Base-by-base conservation (phyloP, 2,888 invertebrate genomes). In the Mamestra brassicae region DNA sequence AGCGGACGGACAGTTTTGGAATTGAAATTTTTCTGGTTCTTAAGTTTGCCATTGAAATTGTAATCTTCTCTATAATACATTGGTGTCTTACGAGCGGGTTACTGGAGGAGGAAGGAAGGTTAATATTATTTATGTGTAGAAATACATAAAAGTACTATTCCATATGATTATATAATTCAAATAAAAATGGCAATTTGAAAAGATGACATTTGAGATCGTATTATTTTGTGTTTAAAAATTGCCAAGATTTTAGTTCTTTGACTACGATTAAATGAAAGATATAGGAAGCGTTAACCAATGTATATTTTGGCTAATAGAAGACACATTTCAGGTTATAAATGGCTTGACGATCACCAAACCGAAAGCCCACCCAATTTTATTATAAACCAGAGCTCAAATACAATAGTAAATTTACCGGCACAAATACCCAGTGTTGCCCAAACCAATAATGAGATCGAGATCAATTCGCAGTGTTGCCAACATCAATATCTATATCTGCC, bases 401-500 rank as follows among this genome's bases (percentile, higher is more conserved):
- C 66, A 67, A 72, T 50, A 58, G 60, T 69, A 58, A 79, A 83
- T 79, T 63, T 6, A 36, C 47, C 42, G 45, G 36, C 36, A 55
- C n/a, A 70, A 82, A 82, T 67, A 69, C 50, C 61, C 63, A 65
- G 58, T 47, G 61, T 69, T 73, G 68, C 66, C 75, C 57, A 68
- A 76, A 84, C 67, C 54, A 73, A 72, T 86, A 86, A 86, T 81
- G 71, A 67, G 77, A 85, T 74, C 52, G 69, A 80, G 77, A 87
- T 85, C 85, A 80, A 83, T 78, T 69, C 67, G 54, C 34, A 69
- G 50, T 65, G 71, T 60, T 76, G 87, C 87, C 87, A 87, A 87
- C 62, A 70, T 73, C 81, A 87, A 87, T 86, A 87, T 38, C 58
- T 71, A 66, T 26, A 47, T 45, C 76, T 86, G 87, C 88, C 87